These are phyloP conservation scores for Zhuqinia jingwanae DNA, from an alignment of 2,888 invertebrate species.

Conservation along the genomic window DNA sequence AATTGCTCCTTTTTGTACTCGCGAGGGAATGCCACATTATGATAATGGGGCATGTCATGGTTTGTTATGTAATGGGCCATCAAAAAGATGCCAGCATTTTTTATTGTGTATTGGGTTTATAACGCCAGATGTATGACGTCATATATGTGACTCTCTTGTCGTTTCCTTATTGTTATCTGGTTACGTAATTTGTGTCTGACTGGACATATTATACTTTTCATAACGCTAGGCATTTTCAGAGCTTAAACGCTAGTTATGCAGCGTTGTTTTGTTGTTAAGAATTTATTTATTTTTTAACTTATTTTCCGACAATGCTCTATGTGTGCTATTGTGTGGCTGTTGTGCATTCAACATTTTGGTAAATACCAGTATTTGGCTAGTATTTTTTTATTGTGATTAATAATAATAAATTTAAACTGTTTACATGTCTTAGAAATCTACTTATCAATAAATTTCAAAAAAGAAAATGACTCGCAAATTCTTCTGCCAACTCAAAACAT, in stretches of 20 bases:
- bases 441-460: background rate
- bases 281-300: too few species aligned
- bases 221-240: too few species aligned
- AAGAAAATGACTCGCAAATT: too few species aligned
- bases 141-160: too few species aligned
- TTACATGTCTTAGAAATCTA: background rate
- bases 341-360: background rate
- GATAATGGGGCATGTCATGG: slow-evolving; percentile 59
- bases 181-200: too few species aligned
- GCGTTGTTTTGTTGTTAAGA: too few species aligned
- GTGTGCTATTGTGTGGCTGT: background rate
- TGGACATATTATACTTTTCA: too few species aligned
- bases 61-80: slow-evolving; percentile 52
- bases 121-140: slow-evolving; percentile 36
- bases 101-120: background rate
- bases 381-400: background rate
- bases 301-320: too few species aligned
- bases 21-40: slow-evolving; percentile 44
- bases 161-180: too few species aligned
- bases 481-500: too few species aligned
- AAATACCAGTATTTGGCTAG: background rate
- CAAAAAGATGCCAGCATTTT: slow-evolving; percentile 41
- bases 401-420: background rate
- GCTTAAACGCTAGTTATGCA: too few species aligned
- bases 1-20: slow-evolving; percentile 45